These are phyloP conservation scores for Enteromius viviparus DNA, from an alignment of 2,797 vertebrate species.

Conservation along the genomic window DNA sequence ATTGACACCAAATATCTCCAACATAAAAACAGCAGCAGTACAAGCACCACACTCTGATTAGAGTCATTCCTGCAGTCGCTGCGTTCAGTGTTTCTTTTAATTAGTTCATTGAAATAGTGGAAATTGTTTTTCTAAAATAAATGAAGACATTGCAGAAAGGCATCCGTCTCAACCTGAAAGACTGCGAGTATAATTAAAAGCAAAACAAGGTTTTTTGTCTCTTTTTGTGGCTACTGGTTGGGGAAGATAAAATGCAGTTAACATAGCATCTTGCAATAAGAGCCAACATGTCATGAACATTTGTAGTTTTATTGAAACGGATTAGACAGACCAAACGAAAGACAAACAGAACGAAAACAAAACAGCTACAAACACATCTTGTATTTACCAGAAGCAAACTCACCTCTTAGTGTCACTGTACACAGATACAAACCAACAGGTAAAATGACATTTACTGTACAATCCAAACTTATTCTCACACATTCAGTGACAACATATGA, in stretches of 20 bases:
- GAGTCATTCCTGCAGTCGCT: too few species aligned
- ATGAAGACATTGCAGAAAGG: not conserved
- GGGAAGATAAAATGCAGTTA: not conserved
- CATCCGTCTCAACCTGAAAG: not conserved
- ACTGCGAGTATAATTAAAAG: not conserved
- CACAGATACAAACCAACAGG: conserved; percentile 35
- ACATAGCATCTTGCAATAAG: not conserved
- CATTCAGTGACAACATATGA: not conserved
- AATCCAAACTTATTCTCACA: conserved; percentile 28
- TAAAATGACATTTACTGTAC: conserved; percentile 47
- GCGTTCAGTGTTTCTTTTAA: not conserved
- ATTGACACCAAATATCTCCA: not conserved
- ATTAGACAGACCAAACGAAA: conserved; percentile 42
- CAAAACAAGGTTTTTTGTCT: not conserved
- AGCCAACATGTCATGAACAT: conserved; percentile 14
- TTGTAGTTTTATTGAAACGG: conserved; percentile 51
- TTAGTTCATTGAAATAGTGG: not conserved
- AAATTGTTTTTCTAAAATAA: not conserved
- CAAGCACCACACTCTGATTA: not conserved
- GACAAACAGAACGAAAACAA: conserved; percentile 12
- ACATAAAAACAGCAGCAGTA: not conserved
- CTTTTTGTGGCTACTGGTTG: not conserved
- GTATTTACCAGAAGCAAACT: not conserved
- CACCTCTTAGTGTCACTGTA: conserved; percentile 30
- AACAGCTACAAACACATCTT: conserved; percentile 31